Conservation (phyloP, 2,888 invertebrate genomes). For the Amphipyra berbera region DNA sequence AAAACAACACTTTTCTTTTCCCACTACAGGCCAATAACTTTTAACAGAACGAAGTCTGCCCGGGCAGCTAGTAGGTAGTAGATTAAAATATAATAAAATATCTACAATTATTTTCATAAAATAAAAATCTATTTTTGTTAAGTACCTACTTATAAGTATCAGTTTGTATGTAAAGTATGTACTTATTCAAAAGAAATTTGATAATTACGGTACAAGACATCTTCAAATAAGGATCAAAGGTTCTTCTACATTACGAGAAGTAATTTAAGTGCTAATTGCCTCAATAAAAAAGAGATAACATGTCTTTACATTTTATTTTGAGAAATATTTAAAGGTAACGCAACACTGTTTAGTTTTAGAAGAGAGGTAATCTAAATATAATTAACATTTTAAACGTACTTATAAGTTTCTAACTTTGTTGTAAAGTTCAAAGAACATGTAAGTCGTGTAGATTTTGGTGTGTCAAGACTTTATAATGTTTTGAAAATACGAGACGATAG, state of each 20-base stretch:
- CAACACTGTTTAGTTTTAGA: background rate
- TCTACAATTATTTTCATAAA: no score
- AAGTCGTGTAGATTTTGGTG: conserved; percentile 22
- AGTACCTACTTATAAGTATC: no score
- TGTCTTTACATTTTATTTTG: conserved; percentile 14
- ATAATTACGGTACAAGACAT: no score
- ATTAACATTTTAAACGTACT: conserved; percentile 27
- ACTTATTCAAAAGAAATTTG: no score
- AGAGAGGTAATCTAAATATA: conserved; percentile 22
- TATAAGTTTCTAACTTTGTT: conserved; percentile 31
- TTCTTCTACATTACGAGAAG: background rate
- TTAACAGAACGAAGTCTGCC: no score
- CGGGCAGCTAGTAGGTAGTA: no score
- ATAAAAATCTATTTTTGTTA: no score
- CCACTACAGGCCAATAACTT: no score
- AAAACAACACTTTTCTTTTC: no score
- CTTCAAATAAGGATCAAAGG: conserved; percentile 1
- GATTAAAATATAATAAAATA: no score
- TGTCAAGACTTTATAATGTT: conserved; percentile 6
- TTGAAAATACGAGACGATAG: conserved; percentile 10
- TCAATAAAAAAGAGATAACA: conserved; percentile 17
- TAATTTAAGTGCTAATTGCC: background rate
- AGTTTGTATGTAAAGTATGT: no score
- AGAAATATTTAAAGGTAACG: background rate
- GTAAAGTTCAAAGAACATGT: conserved; percentile 32